Evolutionary conservation across 92 coral and sea anemone species (phyloP).

Genomic region (Micromussa lordhowensis): DNA sequence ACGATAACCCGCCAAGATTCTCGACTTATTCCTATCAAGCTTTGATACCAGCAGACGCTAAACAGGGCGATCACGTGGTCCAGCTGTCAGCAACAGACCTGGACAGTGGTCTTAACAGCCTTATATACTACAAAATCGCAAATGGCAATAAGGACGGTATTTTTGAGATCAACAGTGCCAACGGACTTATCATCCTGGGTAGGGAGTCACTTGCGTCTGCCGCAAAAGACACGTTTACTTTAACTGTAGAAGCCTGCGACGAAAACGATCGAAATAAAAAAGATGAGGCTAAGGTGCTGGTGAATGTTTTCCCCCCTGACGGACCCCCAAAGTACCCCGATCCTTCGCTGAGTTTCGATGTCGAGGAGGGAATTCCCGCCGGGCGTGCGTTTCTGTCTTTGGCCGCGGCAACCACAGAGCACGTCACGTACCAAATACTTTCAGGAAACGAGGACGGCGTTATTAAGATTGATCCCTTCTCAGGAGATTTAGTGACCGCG

Average conservation of each 20-base stretch:
- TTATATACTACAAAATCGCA: constrained; percentile 61
- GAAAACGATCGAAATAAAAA: constrained; percentile 44
- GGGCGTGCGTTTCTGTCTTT: constrained; percentile 64
- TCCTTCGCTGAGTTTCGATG: constrained; percentile 52
- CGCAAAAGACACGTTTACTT: constrained; percentile 35
- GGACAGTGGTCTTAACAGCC: constrained; percentile 71
- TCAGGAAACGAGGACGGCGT: constrained; percentile 79
- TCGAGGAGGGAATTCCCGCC: constrained; percentile 74
- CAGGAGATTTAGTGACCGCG: constrained; percentile 71
- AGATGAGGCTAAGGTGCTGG: constrained; percentile 61
- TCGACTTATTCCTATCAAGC: constrained; percentile 66
- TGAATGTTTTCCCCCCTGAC: constrained; percentile 55
- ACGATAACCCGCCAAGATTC: constrained; percentile 87
- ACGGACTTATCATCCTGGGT: constrained; percentile 69
- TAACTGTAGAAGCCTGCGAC: constrained; percentile 66
- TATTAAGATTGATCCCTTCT: constrained; percentile 69
- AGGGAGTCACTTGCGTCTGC: constrained; percentile 55
- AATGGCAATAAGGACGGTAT: constrained; percentile 68
- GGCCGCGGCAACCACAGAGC: constrained; percentile 66
- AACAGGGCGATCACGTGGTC: constrained; percentile 66
- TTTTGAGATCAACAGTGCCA: constrained; percentile 70
- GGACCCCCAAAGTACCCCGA: constrained; percentile 73
- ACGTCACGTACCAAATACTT: constrained; percentile 51
- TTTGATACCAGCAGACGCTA: constrained; percentile 61
- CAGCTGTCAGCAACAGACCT: constrained; percentile 79